Evolutionary conservation across 2,113 vertebrate genomes (phyloP), one percentile per base, ranked within the genome.

Genomic region (Python bivittatus): DNA sequence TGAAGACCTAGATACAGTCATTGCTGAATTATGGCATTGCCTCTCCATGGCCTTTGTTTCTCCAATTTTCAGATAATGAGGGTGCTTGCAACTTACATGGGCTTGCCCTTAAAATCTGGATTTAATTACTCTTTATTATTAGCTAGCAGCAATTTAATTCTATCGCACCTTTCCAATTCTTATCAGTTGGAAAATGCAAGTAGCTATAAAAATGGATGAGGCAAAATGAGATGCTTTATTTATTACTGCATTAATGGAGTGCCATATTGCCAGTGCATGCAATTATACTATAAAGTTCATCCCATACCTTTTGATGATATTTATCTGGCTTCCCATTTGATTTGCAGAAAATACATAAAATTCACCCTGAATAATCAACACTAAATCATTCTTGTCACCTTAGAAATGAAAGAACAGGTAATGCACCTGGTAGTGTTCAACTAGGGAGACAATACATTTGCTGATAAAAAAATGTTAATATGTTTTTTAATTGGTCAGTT

Each of bases 111-210:
- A 72, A 87, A 64, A 87, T 42, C 84, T 68, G 58, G 84, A 56
- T 86, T 91, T 91, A 87, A 87, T 91, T 88, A 86, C 86, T 42
- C n/a, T 79, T 33, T 79, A 42, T 79, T 79, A 42, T 79, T 79
- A 87, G 33, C 48, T 11, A 57, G 87, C 85, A 91, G 90, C 27
- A 91, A 88, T 38, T 33, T 52, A 91, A 54, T 13, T 60, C n/a
- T 56, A 15, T 44, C 48, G 44, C 42, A 22, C 64, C 38, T 42
- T 79, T 42, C 72, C 33, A 79, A 79, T 42, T 79, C 72, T 79
- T 42, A 79, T 79, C 72, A 58, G 38, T 48, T 79, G 23, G 60
- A 72, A 87, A 52, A 54, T 12, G 58, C 61, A 92, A 88, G 91
- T 29, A 92, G 42, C 42, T 88, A 83, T 68, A 88, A 79, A 91